A percentile compares a stretch with the other conserved stretches of the same genome.
These are phyloP conservation scores for Siderastrea radians DNA, from an alignment of 92 coral and sea anemone species.

Conservation along the genomic window DNA sequence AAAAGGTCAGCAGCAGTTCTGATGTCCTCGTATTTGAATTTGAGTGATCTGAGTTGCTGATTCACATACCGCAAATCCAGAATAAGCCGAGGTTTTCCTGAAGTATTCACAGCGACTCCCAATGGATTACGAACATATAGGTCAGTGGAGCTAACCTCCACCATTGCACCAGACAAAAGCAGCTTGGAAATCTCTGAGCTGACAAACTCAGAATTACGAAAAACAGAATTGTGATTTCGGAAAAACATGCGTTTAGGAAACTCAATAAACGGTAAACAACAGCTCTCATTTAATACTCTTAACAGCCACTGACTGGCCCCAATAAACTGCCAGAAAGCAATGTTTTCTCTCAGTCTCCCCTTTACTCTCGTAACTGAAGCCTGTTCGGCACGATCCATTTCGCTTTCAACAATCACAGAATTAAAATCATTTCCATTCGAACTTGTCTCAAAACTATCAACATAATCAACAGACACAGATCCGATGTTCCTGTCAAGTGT, in stretches of 20 bases:
- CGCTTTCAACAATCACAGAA: background rate
- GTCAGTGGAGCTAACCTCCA: conserved; percentile 44
- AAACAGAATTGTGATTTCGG: conserved; percentile 42
- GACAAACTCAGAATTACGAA: conserved; percentile 53
- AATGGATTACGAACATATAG: conserved; percentile 62
- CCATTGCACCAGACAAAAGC: conserved; percentile 60
- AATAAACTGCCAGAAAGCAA: conserved; percentile 59
- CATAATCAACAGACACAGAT: background rate
- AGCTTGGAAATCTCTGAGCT: conserved; percentile 48
- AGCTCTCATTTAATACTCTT: conserved; percentile 50
- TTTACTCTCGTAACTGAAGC: conserved; percentile 43
- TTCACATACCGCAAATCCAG: conserved; percentile 61
- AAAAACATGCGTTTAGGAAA: conserved; percentile 2
- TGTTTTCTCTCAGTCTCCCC: conserved; percentile 59
- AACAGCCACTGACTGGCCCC: conserved; percentile 52
- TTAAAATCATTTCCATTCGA: too few species aligned
- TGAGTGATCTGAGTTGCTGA: conserved; percentile 19
- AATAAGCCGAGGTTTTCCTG: conserved; percentile 60
- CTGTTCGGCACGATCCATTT: conserved; percentile 30
- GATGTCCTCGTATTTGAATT: conserved; percentile 70
- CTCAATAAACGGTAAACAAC: conserved; percentile 62
- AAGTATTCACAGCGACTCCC: conserved; percentile 45
- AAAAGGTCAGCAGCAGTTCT: conserved; percentile 61
- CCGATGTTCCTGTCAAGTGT: background rate
- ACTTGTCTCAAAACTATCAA: background rate